These are phyloP conservation scores for Habrosyne pyritoides DNA, from an alignment of 2,888 invertebrate genomes.

Conservation along the genomic window DNA sequence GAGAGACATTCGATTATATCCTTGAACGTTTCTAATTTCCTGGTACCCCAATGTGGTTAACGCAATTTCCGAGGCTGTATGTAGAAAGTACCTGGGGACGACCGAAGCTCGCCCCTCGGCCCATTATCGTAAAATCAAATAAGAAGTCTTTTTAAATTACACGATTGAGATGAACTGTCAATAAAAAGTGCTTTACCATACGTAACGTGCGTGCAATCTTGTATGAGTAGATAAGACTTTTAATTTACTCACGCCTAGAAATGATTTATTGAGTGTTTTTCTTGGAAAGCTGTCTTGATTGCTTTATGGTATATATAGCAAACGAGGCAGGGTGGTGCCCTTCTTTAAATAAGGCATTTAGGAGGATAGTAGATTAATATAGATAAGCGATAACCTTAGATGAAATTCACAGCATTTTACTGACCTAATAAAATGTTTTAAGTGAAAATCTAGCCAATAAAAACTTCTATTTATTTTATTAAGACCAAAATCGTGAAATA, in stretches of 20 bases:
- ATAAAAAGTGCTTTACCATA: conserved; percentile 23
- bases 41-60: conserved; percentile 80
- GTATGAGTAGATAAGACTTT: background rate
- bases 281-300: too few relatives aligned
- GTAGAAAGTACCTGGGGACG: conserved; percentile 69
- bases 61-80: conserved; percentile 79
- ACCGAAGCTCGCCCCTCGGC: conserved; percentile 49
- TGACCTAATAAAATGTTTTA: background rate
- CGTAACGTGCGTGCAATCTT: conserved; percentile 7
- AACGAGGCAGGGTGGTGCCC: background rate
- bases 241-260: background rate
- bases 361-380: too few relatives aligned
- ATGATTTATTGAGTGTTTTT: too few relatives aligned
- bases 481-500: conserved; percentile 55
- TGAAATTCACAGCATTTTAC: background rate
- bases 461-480: conserved; percentile 52
- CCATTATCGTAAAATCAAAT: conserved; percentile 77
- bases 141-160: conserved; percentile 65
- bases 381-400: too few relatives aligned
- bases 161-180: conserved; percentile 62
- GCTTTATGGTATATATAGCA: background rate
- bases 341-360: background rate
- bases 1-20: conserved; percentile 79
- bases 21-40: conserved; percentile 83
- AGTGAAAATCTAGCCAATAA: conserved; percentile 18